Evolutionary conservation across 2,113 vertebrate species (phyloP), one percentile per base, ranked within the genome.

Genomic region (Urocynchramus pylzowi): DNA sequence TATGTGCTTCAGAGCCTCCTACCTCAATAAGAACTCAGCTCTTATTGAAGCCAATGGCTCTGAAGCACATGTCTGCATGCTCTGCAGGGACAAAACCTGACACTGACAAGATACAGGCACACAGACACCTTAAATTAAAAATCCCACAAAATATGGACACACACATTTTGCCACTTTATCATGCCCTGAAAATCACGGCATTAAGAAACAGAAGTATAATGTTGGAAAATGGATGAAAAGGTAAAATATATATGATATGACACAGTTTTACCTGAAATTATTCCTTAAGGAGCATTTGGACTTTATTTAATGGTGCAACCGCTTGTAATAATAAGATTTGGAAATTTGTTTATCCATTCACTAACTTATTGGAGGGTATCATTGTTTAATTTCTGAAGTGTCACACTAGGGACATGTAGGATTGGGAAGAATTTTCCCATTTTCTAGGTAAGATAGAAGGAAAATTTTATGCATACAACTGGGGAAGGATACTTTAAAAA

Each of bases 281-380:
- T 91, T 85, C 61, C 60, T 67, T 50, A 49, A 93, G 59, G 42
- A 92, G 7, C 15, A 81, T 86, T 85, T 92, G 68, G 47, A 15
- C 30, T 90, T 93, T 89, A 64, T 13, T 71, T 95, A 70, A 81
- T 31, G 6, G 23, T 73, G 22, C 22, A 93, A 47, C 33, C 3
- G 8, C 39, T 95, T 95, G 15, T 37, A 82, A 54, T 27, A 81
- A 54, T 53, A 89, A 70, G 26, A 87, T 52, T 63, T 74, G 33
- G 11, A 94, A 93, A 47, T 53, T 52, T 79, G 35, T 89, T 95
- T 97, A 90, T 94, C 71, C 23, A 61, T 95, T 87, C 33, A 28
- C n/a, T 86, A 95, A 78, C 28, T 84, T 84, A 87, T 60, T 80
- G 41, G 12, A 80, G 11, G 5, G 9, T 28, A 54, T 86, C 21